Conservation (phyloP, 2,797 vertebrate genomes). For the Eleutherodactylus coqui region DNA sequence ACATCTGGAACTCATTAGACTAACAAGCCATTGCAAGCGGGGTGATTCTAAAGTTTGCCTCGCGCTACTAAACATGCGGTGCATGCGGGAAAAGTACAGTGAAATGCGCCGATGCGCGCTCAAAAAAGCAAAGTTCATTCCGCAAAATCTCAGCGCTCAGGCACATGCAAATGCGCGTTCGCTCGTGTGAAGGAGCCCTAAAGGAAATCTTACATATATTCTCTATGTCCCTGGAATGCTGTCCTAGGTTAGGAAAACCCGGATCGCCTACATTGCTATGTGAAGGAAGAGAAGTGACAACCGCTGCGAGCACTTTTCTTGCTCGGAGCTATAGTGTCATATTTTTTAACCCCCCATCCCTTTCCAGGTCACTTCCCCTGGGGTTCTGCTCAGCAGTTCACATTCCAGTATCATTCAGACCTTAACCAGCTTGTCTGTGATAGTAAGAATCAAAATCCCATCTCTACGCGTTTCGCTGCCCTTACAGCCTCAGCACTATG, state of each 20-base stretch:
- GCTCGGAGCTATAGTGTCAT: neutral
- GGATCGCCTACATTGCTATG: neutral
- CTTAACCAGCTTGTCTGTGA: neutral
- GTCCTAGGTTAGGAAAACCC: neutral
- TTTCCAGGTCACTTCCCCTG: neutral
- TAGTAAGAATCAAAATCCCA: neutral
- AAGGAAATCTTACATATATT: neutral
- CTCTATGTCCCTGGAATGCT: neutral
- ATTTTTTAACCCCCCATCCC: neutral
- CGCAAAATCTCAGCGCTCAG: no score
- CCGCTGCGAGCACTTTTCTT: neutral
- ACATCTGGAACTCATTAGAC: no score
- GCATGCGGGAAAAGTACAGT: no score
- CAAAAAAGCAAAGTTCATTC: no score
- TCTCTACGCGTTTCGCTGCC: neutral
- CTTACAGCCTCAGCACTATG: neutral
- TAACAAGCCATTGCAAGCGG: no score
- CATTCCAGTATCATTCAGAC: neutral
- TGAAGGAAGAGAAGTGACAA: constrained; percentile 1
- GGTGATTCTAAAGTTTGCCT: no score
- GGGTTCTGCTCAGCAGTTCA: neutral
- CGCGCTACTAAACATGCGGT: no score
- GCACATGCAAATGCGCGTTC: no score
- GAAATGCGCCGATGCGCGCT: no score
- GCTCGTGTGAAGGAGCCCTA: no score